Evolutionary conservation across 2,888 invertebrate genomes (phyloP).

Genomic region (Watsonalla cultraria): DNA sequence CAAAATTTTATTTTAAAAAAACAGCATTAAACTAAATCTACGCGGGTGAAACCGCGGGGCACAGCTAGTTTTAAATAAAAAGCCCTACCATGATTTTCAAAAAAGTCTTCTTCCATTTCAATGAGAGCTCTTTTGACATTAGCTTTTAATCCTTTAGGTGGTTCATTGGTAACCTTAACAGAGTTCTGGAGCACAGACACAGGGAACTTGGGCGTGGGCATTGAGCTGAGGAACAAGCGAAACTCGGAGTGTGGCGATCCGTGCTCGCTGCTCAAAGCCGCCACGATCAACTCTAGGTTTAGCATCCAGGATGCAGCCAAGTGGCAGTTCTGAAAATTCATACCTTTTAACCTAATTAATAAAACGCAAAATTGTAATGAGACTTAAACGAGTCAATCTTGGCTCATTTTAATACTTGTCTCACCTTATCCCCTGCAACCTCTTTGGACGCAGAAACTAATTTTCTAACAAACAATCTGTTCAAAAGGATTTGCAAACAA

Average conservation of each 20-base stretch:
- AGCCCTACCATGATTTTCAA: slow-evolving; percentile 86
- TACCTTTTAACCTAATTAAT: not conserved
- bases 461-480: too few species aligned
- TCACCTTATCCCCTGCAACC: too few species aligned
- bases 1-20: too few species aligned
- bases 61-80: too few species aligned
- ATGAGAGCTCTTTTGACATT: slow-evolving; percentile 91
- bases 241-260: slow-evolving; percentile 84
- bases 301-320: slow-evolving; percentile 97
- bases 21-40: too few species aligned
- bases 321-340: slow-evolving; percentile 89
- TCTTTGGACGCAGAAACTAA: too few species aligned
- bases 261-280: slow-evolving; percentile 83
- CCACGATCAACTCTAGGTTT: slow-evolving; percentile 87
- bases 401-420: too few species aligned
- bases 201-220: slow-evolving; percentile 92
- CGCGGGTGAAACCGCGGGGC: too few species aligned
- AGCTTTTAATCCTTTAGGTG: slow-evolving; percentile 93
- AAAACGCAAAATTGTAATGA: not conserved
- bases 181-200: slow-evolving; percentile 95
- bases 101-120: slow-evolving; percentile 87
- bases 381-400: not conserved
- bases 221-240: slow-evolving; percentile 91
- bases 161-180: slow-evolving; percentile 96
- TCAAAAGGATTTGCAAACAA: too few species aligned